Percentiles rank a stretch among this genome's conserved stretches.
phyloP scores from a whole-genome alignment of 2,113 vertebrate genomes.

The Dasyurus viverrinus region DNA sequence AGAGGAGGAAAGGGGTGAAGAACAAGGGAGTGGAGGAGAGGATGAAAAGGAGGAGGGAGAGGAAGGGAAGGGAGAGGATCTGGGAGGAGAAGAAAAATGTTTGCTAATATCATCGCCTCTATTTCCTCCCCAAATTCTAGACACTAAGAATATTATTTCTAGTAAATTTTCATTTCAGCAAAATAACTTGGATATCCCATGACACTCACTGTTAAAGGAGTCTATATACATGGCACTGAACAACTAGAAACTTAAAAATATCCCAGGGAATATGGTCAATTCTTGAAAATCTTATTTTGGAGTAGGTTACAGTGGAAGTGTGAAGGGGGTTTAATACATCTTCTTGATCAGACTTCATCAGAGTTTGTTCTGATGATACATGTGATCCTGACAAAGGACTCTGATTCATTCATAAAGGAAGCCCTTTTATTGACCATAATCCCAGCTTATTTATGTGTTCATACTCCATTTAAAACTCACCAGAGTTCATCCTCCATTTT shows the following conservation, averaged over 20 bases:
- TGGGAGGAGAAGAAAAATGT: neutral
- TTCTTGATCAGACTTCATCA: neutral
- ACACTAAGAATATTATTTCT: slow-evolving; percentile 32
- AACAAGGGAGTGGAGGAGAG: neutral
- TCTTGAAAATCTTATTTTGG: slow-evolving; percentile 4
- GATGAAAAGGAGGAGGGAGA: neutral
- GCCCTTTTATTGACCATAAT: neutral
- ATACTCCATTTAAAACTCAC: neutral
- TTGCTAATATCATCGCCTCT: neutral
- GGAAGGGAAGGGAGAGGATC: neutral
- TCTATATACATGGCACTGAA: slow-evolving; percentile 7
- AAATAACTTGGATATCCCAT: neutral
- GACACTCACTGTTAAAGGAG: neutral
- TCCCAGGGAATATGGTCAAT: neutral
- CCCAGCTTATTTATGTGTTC: neutral
- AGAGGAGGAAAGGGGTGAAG: accelerated
- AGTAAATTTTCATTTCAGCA: slow-evolving; percentile 21
- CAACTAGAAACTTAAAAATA: slow-evolving; percentile 31
- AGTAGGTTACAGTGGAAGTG: no score
- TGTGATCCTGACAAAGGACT: slow-evolving; percentile 25
- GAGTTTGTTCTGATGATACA: neutral
- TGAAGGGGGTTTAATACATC: neutral
- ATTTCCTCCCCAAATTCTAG: slow-evolving; percentile 1
- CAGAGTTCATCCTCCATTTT: neutral
- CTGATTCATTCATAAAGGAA: neutral